Base-by-base conservation (phyloP, 2,888 invertebrate genomes). In the Leptogaster cylindrica region DNA sequence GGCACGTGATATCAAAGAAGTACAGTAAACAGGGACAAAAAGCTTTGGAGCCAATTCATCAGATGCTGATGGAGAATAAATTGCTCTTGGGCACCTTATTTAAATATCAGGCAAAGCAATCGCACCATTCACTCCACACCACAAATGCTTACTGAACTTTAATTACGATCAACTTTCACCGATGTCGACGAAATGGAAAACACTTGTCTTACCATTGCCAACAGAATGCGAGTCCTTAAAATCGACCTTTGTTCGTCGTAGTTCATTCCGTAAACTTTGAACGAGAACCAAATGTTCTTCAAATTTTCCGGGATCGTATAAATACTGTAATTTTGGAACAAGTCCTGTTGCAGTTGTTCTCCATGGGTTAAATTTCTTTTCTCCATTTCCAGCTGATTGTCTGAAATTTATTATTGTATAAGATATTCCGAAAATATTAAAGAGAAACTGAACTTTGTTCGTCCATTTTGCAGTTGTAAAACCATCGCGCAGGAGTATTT, bases 401-500 rank as follows among this genome's bases (percentile, higher is more conserved):
- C 79, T 79, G 6, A 28, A 67, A 61, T 28, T 25, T 36, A 12
- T 20, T 16, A 27, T 48, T 4, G 3, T 25, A 23, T 8, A 41
- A 27, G 8, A n/a, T 7, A 14, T 12, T 12, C 8, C 7, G 20
- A 23, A 12, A 14, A 28, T 44, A 14, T 23, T 46, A 1, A 3
- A 31, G 18, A 8, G 1, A 3, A 23, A 46, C 74, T 73, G 25
- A n/a, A 74, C 75, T 70, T 41, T 73, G 76, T 25, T 76, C 76
- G 72, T 79, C 79, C 10, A 77, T 77, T 48, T 74, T 69, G 72
- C 90, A 90, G 75, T 89, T 88, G 72, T 86, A 90, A 63, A 86
- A 83, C 83, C 89, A 89, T 74, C 87, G 88, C 0, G 88, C 88
- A 72, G 87, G 85, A 0, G 87, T 85, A 0, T 84, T 83, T 3